Evolutionary conservation across 2,113 vertebrate genomes (phyloP).

Genomic region (Dendrocopos noguchii): DNA sequence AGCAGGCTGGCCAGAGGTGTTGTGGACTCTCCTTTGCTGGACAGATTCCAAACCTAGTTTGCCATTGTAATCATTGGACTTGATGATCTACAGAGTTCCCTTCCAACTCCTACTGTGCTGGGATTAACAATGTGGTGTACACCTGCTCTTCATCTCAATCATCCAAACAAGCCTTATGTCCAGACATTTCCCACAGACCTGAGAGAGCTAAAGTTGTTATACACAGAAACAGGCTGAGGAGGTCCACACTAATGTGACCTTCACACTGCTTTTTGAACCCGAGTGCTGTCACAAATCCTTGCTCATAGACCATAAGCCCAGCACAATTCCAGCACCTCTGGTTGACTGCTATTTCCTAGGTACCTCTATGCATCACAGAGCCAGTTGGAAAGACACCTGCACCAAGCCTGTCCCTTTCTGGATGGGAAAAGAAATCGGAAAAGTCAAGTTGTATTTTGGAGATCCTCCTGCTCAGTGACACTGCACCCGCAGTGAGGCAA

Average conservation of each 20-base stretch:
- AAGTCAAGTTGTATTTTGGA: no score
- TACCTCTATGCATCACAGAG: no score
- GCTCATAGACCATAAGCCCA: not conserved
- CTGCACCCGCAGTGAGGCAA: no score
- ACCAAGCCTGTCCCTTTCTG: not conserved
- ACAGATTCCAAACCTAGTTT: no score
- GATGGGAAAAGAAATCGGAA: not conserved
- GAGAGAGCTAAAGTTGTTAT: not conserved
- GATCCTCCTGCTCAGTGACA: no score
- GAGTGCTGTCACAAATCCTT: not conserved
- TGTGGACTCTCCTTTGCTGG: no score
- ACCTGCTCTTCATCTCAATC: not conserved
- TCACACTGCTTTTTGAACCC: rapidly evolving
- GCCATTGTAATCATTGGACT: no score
- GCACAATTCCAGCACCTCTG: not conserved
- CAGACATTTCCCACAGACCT: not conserved
- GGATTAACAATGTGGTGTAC: not conserved
- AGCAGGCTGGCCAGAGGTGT: no score
- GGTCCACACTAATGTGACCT: rapidly evolving
- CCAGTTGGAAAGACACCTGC: not conserved
- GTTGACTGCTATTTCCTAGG: not conserved
- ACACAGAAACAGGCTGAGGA: not conserved
- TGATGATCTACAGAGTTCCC: no score
- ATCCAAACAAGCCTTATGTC: not conserved
- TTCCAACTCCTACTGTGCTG: no score